Percentiles rank a stretch among this genome's conserved stretches.
phyloP scores from a whole-genome alignment of 2,888 invertebrate species.

The Phengaris arion region DNA sequence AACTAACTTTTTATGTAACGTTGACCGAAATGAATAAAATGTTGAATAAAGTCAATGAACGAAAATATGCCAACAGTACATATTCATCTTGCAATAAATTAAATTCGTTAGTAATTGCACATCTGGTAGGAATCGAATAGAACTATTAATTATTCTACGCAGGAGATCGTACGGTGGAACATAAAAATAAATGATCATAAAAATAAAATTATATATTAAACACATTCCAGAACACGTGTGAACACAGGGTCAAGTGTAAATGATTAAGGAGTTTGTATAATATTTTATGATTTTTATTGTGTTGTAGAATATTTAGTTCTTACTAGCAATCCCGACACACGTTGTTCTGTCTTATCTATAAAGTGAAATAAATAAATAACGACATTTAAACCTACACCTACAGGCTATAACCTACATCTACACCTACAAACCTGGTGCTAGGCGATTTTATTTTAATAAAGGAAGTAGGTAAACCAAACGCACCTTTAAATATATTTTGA shows the following conservation, averaged over 20 bases:
- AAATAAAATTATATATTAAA: conserved; percentile 18
- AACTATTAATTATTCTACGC: conserved; percentile 28
- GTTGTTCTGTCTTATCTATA: too few relatives aligned
- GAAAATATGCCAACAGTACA: neutral
- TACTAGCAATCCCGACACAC: too few relatives aligned
- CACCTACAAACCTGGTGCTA: too few relatives aligned
- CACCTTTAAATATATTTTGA: too few relatives aligned
- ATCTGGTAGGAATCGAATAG: conserved; percentile 14
- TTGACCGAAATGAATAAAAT: neutral
- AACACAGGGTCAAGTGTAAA: conserved; percentile 24
- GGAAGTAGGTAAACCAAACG: too few relatives aligned
- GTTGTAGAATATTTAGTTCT: too few relatives aligned
- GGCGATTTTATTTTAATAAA: too few relatives aligned
- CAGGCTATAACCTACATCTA: too few relatives aligned
- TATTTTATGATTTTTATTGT: too few relatives aligned
- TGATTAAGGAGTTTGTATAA: too few relatives aligned
- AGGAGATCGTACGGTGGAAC: conserved; percentile 14
- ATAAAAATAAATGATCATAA: conserved; percentile 17
- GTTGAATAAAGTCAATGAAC: neutral
- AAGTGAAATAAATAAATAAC: too few relatives aligned
- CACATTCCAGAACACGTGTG: neutral
- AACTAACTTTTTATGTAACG: neutral
- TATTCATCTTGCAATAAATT: neutral
- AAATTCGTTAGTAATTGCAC: conserved; percentile 9
- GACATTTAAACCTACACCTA: too few relatives aligned